phyloP scores from a whole-genome alignment of 2,888 invertebrate species.

The Bellardia pandia region DNA sequence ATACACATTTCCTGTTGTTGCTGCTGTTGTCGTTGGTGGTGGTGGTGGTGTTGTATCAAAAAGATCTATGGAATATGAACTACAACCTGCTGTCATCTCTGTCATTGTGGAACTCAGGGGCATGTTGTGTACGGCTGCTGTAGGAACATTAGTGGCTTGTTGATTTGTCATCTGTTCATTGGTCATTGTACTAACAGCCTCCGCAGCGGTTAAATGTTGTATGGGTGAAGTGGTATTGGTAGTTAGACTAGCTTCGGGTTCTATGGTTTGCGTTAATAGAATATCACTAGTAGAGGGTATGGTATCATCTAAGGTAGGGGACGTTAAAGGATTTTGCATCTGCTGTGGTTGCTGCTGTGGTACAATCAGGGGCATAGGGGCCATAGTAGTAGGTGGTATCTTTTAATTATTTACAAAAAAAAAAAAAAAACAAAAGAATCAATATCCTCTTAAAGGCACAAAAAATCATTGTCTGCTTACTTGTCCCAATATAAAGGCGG shows the following conservation, averaged over 20 bases:
- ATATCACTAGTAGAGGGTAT: slow-evolving; percentile 40
- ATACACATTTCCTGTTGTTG: slow-evolving; percentile 57
- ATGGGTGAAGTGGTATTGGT: slow-evolving; percentile 47
- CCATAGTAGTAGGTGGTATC: slow-evolving; percentile 70
- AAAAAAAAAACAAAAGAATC: slow-evolving; percentile 27
- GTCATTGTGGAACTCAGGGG: slow-evolving; percentile 52
- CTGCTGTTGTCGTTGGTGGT: slow-evolving; percentile 69
- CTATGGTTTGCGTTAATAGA: slow-evolving; percentile 48
- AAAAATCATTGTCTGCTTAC: slow-evolving; percentile 73
- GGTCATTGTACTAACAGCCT: slow-evolving; percentile 38
- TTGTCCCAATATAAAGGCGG: slow-evolving; percentile 80
- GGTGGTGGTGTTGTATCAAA: slow-evolving; percentile 78
- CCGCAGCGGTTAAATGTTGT: background rate
- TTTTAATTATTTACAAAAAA: slow-evolving; percentile 57
- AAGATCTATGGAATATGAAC: slow-evolving; percentile 82
- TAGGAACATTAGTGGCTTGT: slow-evolving; percentile 70
- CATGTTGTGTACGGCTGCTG: slow-evolving; percentile 51
- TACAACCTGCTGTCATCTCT: slow-evolving; percentile 34
- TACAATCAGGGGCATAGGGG: slow-evolving; percentile 78
- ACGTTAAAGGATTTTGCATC: background rate
- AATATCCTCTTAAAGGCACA: slow-evolving; percentile 19
- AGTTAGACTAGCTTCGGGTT: slow-evolving; percentile 36
- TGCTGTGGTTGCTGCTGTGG: slow-evolving; percentile 75
- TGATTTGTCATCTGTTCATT: slow-evolving; percentile 22
- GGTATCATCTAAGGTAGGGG: slow-evolving; percentile 1